Base-by-base conservation (phyloP, 2,113 vertebrate species). In the Melanocharis versteri region DNA sequence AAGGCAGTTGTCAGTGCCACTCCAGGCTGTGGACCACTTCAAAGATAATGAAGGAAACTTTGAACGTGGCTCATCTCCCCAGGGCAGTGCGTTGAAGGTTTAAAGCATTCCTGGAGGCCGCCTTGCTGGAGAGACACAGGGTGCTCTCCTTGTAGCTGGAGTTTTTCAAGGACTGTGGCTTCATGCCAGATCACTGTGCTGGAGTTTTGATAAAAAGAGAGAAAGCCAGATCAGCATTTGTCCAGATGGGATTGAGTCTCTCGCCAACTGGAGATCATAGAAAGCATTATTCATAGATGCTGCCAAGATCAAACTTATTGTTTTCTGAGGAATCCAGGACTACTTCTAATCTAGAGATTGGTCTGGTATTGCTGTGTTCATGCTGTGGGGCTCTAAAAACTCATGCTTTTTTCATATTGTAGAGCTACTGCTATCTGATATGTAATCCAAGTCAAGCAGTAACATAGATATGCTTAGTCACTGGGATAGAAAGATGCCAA, bases 171-270 rank as follows among this genome's bases (percentile, higher is more conserved):
- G 44, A 40, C 56, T 54, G 28, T 89, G 80, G 81, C 87, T 76
- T 71, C 23, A 13, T 65, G 83, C 89, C 93, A 82, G 53, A 53
- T 87, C 48, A 62, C 28, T 33, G 28, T 84, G 31, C 44, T 89
- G 44, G 66, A 87, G 27, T 61, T 71, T 33, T 82, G 77, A 82
- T 62, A 86, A 73, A 58, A 80, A 85, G 22, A 76, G 31, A 31
- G 17, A 87, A 91, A 91, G n/a, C 45, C 45, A 93, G 53, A 48
- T 91, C 58, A 93, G 81, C 50, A 19, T 79, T 84, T 89, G 47
- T 53, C 8, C 7, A 26, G 27, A 40, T 71, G 53, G 80, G 57
- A 61, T 31, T 48, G 47, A 58, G 37, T 87, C 31, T 89, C 16
- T 54, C 61, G 73, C 65, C 60, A 82, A 3, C 24, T 69, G 53